phyloP scores from a whole-genome alignment of 2,797 vertebrate species.

The Silurus aristotelis region DNA sequence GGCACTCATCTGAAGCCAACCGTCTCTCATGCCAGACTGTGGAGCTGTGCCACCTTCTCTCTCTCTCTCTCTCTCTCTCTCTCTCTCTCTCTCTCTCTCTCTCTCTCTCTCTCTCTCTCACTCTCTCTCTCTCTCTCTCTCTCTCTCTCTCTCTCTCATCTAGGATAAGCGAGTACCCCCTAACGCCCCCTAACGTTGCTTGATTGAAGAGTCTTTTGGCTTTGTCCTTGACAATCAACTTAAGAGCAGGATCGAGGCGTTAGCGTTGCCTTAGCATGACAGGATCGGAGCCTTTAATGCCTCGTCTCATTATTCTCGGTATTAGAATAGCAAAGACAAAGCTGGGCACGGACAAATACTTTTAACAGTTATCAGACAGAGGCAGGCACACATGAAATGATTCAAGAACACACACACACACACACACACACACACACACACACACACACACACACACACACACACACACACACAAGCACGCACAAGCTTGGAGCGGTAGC shows the following conservation, averaged over 20 bases:
- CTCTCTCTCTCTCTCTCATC: background rate
- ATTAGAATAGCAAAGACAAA: conserved; percentile 22
- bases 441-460: conserved; percentile 52
- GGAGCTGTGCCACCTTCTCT: conserved; percentile 9
- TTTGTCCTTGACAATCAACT: conserved; percentile 44
- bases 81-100: too few relatives aligned
- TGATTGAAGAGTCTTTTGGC: conserved; percentile 38
- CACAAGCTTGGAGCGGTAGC: conserved; percentile 13
- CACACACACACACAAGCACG: conserved; percentile 52
- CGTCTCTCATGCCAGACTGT: conserved; percentile 6
- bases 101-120: background rate
- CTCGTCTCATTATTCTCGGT: conserved; percentile 20
- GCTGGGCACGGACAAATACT: conserved; percentile 21
- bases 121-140: background rate
- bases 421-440: conserved; percentile 40
- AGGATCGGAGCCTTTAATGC: conserved; percentile 24
- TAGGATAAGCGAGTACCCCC: conserved; percentile 2
- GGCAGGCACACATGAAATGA: conserved; percentile 34
- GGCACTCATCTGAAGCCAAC: conserved; percentile 8
- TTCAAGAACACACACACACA: conserved; percentile 39
- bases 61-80: background rate
- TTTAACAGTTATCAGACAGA: conserved; percentile 53
- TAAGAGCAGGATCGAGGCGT: conserved; percentile 25
- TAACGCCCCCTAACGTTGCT: background rate
- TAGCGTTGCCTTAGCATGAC: conserved; percentile 16